Percentiles rank a stretch among this genome's conserved stretches.
phyloP scores from a whole-genome alignment of 2,888 invertebrate genomes.

The Folsomia manolachei region DNA sequence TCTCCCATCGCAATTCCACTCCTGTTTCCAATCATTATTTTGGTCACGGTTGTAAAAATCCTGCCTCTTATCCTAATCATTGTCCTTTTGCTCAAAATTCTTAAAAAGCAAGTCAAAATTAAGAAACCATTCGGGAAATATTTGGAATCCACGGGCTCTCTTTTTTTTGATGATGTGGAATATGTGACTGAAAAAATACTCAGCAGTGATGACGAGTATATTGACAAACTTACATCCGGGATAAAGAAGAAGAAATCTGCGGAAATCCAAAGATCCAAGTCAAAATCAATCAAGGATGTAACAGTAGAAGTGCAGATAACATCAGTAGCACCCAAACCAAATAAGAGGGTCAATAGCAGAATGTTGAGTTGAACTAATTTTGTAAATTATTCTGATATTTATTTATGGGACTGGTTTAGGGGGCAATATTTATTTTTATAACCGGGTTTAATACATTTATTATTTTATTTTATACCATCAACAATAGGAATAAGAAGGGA shows the following conservation, averaged over 20 bases:
- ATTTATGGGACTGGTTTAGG: neutral
- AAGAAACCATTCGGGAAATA: constrained; percentile 13
- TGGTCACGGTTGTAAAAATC: constrained; percentile 28
- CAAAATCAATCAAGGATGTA: neutral
- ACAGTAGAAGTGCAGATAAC: neutral
- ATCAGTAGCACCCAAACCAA: too few species aligned
- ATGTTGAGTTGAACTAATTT: neutral
- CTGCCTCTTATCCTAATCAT: constrained; percentile 32
- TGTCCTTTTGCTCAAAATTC: constrained; percentile 28
- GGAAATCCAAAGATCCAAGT: neutral
- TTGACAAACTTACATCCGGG: constrained; percentile 7
- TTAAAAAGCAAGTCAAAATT: constrained; percentile 31
- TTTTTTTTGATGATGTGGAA: constrained; percentile 17
- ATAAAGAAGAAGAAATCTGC: neutral
- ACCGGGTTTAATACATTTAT: too few species aligned
- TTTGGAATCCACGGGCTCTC: constrained; percentile 1
- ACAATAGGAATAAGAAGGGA: too few species aligned
- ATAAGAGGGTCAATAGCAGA: neutral
- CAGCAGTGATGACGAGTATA: constrained; percentile 11
- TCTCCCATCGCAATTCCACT: constrained; percentile 34
- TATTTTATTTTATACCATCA: too few species aligned
- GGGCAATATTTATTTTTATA: neutral
- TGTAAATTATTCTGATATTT: neutral
- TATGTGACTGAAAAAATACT: constrained; percentile 5
- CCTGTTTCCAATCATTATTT: constrained; percentile 29